Percentiles rank a stretch among this genome's conserved stretches.
phyloP scores from a whole-genome alignment of 2,113 vertebrate genomes.

The Poecile atricapillus region DNA sequence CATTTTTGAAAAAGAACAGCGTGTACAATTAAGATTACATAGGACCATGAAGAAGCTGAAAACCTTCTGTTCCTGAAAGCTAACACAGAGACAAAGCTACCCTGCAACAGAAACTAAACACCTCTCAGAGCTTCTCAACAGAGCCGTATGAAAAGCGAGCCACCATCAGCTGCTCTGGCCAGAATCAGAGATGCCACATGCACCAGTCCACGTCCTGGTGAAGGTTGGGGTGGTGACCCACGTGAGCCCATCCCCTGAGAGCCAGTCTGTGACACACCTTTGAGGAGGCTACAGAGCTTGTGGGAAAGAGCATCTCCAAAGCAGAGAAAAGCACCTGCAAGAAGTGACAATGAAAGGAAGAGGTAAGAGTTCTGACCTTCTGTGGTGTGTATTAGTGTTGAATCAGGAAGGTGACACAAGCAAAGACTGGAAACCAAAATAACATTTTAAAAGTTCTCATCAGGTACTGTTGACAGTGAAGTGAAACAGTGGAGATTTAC shows the following conservation, averaged over 20 bases:
- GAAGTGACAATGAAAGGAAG: not conserved
- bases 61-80: not conserved
- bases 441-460: not conserved
- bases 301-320: not conserved
- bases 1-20: not conserved
- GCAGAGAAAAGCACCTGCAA: not conserved
- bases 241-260: not conserved
- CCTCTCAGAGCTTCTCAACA: not conserved
- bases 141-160: not conserved
- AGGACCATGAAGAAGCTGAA: not conserved
- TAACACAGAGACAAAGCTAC: not conserved
- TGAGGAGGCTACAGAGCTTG: not conserved
- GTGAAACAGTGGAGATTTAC: not conserved
- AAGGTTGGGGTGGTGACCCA: not conserved
- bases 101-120: not conserved
- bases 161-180: not conserved
- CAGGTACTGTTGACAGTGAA: not conserved
- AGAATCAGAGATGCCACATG: not conserved
- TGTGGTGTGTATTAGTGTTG: not conserved
- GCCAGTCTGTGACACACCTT: not conserved
- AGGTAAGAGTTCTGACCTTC: not conserved
- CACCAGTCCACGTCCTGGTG: not conserved
- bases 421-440: not conserved
- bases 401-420: not conserved
- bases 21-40: not conserved